Evolutionary conservation across 2,113 vertebrate species (phyloP), one percentile per base, ranked within the genome.

Genomic region (Ascaphus truei): DNA sequence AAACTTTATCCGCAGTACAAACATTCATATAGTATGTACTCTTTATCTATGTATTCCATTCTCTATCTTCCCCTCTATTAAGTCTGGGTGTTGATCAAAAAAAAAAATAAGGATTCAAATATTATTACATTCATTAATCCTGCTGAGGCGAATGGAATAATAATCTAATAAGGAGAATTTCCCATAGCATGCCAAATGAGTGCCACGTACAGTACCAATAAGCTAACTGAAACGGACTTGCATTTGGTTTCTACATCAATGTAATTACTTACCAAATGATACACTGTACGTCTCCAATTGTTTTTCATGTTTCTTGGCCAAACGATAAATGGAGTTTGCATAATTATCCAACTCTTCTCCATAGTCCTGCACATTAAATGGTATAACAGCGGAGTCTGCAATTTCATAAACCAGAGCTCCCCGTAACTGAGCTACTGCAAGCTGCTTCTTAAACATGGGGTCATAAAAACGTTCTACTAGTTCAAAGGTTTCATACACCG

Each of bases 401-500:
- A 99, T 81, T 57, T 84, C 89, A 78, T 95, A 94, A 55, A 94
- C 73, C 50, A 99, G 73, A 10, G 86, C 88, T 1, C 88, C 96
- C 79, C 97, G 84, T 68, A 99, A 81, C 33, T 92, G 92, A 7
- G 94, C 92, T 76, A 98, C 87, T 0, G 92, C 79, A 6, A 86
- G 86, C 33, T 95, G 91, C 31, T 91, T 91, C 55, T 76, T 88
- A 83, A 98, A 99, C 5, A 84, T 76, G 0, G 95, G 93, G 72
- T 99, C 96, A 2, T 98, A 99, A 79, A 94, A 97, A 9, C 68
- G 84, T 60, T 95, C 88, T 77, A 99, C 95, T 51, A 98, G 52
- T 76, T 99, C 96, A 50, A 93, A 99, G 0, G 95, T 98, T 80
- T 99, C 97, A 2, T 97, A 98, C 20, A 92, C 86, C 1, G 92